Evolutionary conservation across 2,888 invertebrate genomes (phyloP).

Genomic region (Bugula neritina): DNA sequence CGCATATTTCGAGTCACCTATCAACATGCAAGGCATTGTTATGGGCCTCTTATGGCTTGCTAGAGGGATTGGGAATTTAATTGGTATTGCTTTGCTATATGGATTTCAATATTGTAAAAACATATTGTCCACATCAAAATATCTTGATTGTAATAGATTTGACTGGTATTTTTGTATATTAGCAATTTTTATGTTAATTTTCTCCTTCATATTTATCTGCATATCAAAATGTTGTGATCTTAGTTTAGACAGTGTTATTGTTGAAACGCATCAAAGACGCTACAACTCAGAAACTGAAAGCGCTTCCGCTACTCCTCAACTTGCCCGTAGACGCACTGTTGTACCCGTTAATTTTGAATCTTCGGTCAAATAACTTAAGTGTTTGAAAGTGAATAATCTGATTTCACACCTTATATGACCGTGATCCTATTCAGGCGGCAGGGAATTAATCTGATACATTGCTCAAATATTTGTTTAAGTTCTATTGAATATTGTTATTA

Average conservation of each 20-base stretch:
- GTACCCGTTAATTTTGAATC: background rate
- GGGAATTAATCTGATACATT: too few species aligned
- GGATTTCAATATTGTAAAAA: background rate
- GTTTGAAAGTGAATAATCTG: too few species aligned
- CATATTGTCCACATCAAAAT: background rate
- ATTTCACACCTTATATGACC: too few species aligned
- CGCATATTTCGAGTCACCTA: constrained; percentile 55
- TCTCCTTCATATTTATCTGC: background rate
- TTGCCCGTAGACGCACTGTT: background rate
- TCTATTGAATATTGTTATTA: too few species aligned
- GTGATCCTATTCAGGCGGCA: too few species aligned
- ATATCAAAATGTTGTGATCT: background rate
- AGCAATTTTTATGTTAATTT: background rate
- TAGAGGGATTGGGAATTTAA: constrained; percentile 55
- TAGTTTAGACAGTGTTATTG: background rate
- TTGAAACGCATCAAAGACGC: background rate
- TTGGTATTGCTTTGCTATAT: constrained; percentile 44
- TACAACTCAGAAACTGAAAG: background rate
- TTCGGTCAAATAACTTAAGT: too few species aligned
- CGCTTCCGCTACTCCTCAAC: background rate
- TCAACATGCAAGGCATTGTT: constrained; percentile 56
- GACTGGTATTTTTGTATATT: constrained; percentile 3
- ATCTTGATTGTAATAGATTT: background rate
- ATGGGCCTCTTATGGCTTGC: constrained; percentile 56
- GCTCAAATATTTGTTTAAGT: too few species aligned